A percentile compares a stretch with the other conserved stretches of the same genome.
phyloP scores from a whole-genome alignment of 2,888 invertebrate genomes.

The Megastigmus dorsalis region DNA sequence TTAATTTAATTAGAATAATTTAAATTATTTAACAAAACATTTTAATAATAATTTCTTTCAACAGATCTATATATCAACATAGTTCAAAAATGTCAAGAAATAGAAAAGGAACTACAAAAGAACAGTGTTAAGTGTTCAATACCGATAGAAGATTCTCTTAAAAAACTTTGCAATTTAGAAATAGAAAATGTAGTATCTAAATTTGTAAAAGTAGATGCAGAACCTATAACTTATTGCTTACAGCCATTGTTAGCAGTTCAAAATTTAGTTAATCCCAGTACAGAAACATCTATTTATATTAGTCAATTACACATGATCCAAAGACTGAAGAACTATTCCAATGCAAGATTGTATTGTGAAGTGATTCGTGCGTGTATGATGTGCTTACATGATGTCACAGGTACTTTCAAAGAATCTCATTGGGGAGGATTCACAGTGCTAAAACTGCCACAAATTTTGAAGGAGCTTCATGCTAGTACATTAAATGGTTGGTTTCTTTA shows the following conservation, averaged over 20 bases:
- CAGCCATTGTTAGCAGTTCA: constrained; percentile 90
- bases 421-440: constrained; percentile 97
- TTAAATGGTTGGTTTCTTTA: constrained; percentile 71
- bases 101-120: constrained; percentile 79
- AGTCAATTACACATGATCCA: constrained; percentile 90
- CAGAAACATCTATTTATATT: constrained; percentile 86
- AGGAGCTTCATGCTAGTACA: constrained; percentile 80
- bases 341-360: constrained; percentile 89
- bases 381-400: constrained; percentile 90
- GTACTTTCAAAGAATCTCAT: constrained; percentile 88
- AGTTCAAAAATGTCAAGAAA: constrained; percentile 85
- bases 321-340: constrained; percentile 87
- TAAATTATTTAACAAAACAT: background rate
- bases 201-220: constrained; percentile 76
- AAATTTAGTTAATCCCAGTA: constrained; percentile 89
- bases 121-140: constrained; percentile 78
- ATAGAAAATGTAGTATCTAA: constrained; percentile 78
- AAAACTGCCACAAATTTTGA: constrained; percentile 89
- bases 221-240: constrained; percentile 83
- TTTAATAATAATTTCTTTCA: constrained; percentile 58
- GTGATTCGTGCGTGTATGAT: constrained; percentile 92
- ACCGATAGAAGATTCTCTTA: constrained; percentile 79
- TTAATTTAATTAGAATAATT: constrained; percentile 1
- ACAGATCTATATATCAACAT: constrained; percentile 80
- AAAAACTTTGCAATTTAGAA: constrained; percentile 79